phyloP scores from a whole-genome alignment of 2,113 vertebrate genomes.

The Rhinoderma darwinii region DNA sequence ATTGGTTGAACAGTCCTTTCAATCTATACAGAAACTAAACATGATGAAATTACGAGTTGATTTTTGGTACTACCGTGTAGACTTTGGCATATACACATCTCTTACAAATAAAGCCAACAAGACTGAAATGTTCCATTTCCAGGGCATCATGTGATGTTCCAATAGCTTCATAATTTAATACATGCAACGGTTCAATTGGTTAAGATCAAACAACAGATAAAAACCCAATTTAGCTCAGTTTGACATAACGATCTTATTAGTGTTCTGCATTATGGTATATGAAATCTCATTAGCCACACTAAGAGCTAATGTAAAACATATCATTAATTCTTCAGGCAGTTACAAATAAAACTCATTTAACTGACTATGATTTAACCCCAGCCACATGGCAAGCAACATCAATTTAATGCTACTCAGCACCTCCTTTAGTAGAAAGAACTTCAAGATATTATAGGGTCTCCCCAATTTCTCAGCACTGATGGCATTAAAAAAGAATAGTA shows the following conservation, averaged over 20 bases:
- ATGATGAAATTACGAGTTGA: background rate
- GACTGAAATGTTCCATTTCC: slow-evolving; percentile 38
- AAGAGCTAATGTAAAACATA: slow-evolving; percentile 60
- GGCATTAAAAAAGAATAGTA: background rate
- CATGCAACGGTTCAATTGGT: slow-evolving; percentile 57
- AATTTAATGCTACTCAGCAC: slow-evolving; percentile 3
- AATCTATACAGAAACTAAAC: background rate
- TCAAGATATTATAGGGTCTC: background rate
- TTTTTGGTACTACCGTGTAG: slow-evolving; percentile 15
- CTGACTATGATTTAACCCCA: slow-evolving; percentile 55
- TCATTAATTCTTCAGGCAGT: slow-evolving; percentile 59
- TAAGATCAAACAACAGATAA: slow-evolving; percentile 60
- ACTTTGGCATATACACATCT: slow-evolving; percentile 12
- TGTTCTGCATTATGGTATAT: slow-evolving; percentile 61
- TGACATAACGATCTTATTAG: slow-evolving; percentile 61
- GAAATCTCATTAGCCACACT: slow-evolving; percentile 60
- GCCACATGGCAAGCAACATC: slow-evolving; percentile 13
- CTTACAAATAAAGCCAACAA: slow-evolving; percentile 24
- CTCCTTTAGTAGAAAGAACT: background rate
- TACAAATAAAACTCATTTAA: slow-evolving; percentile 59
- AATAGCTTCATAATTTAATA: slow-evolving; percentile 58
- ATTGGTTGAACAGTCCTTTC: background rate
- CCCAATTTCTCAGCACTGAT: background rate
- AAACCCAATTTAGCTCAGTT: slow-evolving; percentile 59
- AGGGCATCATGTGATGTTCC: slow-evolving; percentile 50